phyloP scores from a whole-genome alignment of 2,797 vertebrate species.

The Pogoniulus pusillus region DNA sequence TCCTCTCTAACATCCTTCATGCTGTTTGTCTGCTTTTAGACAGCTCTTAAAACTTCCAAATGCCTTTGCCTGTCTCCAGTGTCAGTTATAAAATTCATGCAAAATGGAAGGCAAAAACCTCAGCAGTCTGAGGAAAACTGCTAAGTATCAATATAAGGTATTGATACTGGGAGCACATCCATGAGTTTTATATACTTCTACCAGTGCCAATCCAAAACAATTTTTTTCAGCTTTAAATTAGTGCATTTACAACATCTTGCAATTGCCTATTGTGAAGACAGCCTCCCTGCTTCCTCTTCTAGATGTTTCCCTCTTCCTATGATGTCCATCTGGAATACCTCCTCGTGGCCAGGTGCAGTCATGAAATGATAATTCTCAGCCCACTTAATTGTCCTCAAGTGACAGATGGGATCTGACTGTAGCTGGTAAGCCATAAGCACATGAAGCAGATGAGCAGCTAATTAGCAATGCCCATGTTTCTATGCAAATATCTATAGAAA shows the following conservation, averaged over 20 bases:
- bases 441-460: constrained; percentile 50
- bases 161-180: neutral
- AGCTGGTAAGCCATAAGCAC: constrained; percentile 36
- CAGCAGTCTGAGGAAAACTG: neutral
- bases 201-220: neutral
- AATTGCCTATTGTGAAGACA: neutral
- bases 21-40: neutral
- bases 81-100: neutral
- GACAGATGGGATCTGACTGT: constrained; percentile 52
- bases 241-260: neutral
- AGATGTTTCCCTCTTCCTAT: neutral
- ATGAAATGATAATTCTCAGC: constrained; percentile 21
- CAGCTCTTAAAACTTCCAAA: neutral
- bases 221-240: neutral
- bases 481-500: constrained; percentile 33
- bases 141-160: too few relatives aligned
- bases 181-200: neutral
- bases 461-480: constrained; percentile 28
- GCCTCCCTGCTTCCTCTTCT: neutral
- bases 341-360: constrained; percentile 33
- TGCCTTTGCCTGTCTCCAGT: fast-evolving
- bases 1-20: neutral
- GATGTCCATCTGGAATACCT: constrained; percentile 32
- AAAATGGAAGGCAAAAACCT: neutral
- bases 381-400: constrained; percentile 57